These are phyloP conservation scores for Melanotaenia nigrans DNA, from an alignment of 2,797 vertebrate genomes.

Conservation along the genomic window DNA sequence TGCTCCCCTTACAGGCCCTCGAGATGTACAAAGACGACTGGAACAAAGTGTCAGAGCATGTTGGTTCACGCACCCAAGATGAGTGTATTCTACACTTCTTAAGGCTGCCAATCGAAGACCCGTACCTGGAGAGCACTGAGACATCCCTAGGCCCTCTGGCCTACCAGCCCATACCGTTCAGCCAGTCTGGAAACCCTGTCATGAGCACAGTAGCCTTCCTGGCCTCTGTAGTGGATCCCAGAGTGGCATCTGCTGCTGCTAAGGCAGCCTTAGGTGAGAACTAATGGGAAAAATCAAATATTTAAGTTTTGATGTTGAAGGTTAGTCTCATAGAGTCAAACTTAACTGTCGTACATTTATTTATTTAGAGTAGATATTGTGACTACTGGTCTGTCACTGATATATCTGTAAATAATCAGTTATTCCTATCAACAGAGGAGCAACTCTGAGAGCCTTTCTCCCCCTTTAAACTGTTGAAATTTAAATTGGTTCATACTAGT, in stretches of 20 bases:
- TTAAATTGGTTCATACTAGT: no score
- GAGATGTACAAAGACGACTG: conserved; percentile 99
- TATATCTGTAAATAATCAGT: background rate
- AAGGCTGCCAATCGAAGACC: conserved; percentile 95
- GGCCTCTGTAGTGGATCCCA: conserved; percentile 95
- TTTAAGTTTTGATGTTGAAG: background rate
- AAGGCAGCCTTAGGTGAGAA: conserved; percentile 91
- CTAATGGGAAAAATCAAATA: background rate
- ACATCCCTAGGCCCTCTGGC: conserved; percentile 92
- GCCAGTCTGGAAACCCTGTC: conserved; percentile 96
- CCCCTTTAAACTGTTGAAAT: background rate
- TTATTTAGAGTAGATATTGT: background rate
- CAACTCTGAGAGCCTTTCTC: background rate
- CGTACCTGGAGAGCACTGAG: conserved; percentile 92
- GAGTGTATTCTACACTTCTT: conserved; percentile 98
- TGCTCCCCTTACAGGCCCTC: conserved; percentile 82
- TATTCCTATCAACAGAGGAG: background rate
- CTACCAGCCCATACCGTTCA: conserved; percentile 97
- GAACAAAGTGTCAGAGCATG: conserved; percentile 98
- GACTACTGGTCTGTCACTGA: background rate
- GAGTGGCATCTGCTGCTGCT: conserved; percentile 94
- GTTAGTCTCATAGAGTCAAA: background rate
- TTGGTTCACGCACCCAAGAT: conserved; percentile 95
- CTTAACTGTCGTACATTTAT: background rate
- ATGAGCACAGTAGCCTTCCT: conserved; percentile 98